Evolutionary conservation across 2,113 vertebrate species (phyloP).

Genomic region (Xiphorhynchus elegans): DNA sequence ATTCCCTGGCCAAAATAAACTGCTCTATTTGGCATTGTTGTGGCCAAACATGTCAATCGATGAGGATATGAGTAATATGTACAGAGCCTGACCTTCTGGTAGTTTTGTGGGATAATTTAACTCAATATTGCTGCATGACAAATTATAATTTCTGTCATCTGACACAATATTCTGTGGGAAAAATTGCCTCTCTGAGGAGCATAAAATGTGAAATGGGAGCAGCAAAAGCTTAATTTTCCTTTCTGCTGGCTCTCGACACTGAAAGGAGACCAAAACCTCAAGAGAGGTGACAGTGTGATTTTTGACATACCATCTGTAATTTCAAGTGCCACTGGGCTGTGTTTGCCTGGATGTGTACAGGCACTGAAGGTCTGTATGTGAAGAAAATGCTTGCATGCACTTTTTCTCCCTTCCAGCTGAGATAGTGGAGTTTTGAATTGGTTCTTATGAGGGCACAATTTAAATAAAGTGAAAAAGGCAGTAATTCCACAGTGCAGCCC

Average conservation of each 20-base stretch:
- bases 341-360: not conserved
- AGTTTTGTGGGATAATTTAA: constrained; percentile 4
- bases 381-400: not conserved
- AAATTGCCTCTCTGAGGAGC: not conserved
- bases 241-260: not conserved
- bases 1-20: not conserved
- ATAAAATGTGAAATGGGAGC: not conserved
- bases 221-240: not conserved
- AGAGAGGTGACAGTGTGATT: not conserved
- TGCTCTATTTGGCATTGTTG: not conserved
- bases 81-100: constrained; percentile 11
- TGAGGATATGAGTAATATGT: not conserved
- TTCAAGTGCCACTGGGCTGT: not conserved
- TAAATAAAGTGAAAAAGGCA: not conserved
- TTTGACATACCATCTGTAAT: not conserved
- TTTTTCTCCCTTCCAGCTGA: not conserved
- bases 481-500: not conserved
- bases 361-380: not conserved
- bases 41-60: not conserved
- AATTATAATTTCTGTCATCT: constrained; percentile 20
- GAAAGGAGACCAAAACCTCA: not conserved
- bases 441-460: not conserved
- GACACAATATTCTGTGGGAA: not conserved
- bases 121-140: not conserved
- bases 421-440: not conserved